A percentile compares a stretch with the other conserved stretches of the same genome.
phyloP scores from a whole-genome alignment of 2,888 invertebrate species.

The Oxystoma pomonae region DNA sequence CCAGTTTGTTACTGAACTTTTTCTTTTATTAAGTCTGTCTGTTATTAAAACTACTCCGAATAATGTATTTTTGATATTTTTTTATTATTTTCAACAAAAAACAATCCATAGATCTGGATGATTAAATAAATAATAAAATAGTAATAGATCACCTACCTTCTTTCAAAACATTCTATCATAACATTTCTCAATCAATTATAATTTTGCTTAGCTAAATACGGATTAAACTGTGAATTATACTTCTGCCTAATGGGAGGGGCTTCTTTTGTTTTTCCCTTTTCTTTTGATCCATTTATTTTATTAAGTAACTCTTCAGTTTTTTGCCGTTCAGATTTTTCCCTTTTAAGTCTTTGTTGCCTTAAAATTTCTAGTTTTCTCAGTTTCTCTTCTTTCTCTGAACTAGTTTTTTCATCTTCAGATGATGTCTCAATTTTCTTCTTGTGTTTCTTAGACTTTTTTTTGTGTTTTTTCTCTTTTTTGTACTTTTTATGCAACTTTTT shows the following conservation, averaged over 20 bases:
- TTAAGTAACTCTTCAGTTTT: slow-evolving; percentile 68
- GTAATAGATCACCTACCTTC: too few relatives aligned
- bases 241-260: slow-evolving; percentile 48
- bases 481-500: too few relatives aligned
- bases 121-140: too few relatives aligned
- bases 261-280: slow-evolving; percentile 41
- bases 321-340: slow-evolving; percentile 76
- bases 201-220: slow-evolving; percentile 82
- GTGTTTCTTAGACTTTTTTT: slow-evolving; percentile 25
- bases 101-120: too few relatives aligned
- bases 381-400: slow-evolving; percentile 35
- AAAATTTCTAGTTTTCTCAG: slow-evolving; percentile 58
- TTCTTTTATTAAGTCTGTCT: too few relatives aligned
- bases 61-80: too few relatives aligned
- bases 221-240: slow-evolving; percentile 97
- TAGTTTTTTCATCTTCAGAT: slow-evolving; percentile 33
- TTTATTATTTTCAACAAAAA: too few relatives aligned
- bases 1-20: too few relatives aligned
- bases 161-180: too few relatives aligned
- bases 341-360: slow-evolving; percentile 70
- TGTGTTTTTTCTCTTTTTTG: slow-evolving; percentile 39
- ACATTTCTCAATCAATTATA: too few relatives aligned
- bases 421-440: slow-evolving; percentile 18
- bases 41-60: too few relatives aligned
- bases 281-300: slow-evolving; percentile 56